Base-by-base conservation (phyloP, 1,140 invertebrate genomes). In the Trichonephila clavipes region DNA sequence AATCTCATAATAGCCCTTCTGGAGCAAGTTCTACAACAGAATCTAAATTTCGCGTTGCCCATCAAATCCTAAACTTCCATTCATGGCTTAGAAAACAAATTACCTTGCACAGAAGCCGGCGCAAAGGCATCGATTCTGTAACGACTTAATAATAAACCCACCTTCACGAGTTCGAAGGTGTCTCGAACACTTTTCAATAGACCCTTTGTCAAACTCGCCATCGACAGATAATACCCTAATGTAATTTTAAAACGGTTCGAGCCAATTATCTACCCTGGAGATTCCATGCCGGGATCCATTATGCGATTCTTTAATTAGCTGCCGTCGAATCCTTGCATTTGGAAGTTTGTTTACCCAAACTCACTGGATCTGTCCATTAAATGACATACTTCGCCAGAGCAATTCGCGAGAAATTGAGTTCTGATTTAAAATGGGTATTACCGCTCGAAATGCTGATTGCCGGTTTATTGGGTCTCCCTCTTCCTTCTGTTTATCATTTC, bases 271-370 rank as follows among this genome's bases (percentile, higher is more conserved):
- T 34, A 82, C 61, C 62, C 44, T 64, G 61, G 59, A 81, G 90
- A 85, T 66, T 85, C 64, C 28, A 59, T 24, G 7, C 61, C 72
- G 86, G 86, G 40, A n/a, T 64, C 81, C 90, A 83, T 83, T 85
- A 92, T 51, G 28, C 28, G n/a, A 64, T 85, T 92, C 90, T 92
- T 92, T 92, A 92, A 92, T 92, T 92, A 92, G 61, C 44, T 24
- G 21, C 81, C 21, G 40, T 28, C 24, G 19, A 77, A 28, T 28
- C 44, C 24, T 7, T 10, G 72, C 72, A 82, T 62, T 28, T 58
- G 87, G 64, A 34, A 89, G 85, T 89, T 72, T 89, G 87, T 89
- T 89, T 89, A 89, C 66, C 51, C 87, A 58, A 40, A n/a, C 28
- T 87, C 58, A 34, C 18, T 14, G 28, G 61, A 10, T 64, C 58